Conservation (phyloP, 2,797 vertebrate genomes). For the Danio tinwini region DNA sequence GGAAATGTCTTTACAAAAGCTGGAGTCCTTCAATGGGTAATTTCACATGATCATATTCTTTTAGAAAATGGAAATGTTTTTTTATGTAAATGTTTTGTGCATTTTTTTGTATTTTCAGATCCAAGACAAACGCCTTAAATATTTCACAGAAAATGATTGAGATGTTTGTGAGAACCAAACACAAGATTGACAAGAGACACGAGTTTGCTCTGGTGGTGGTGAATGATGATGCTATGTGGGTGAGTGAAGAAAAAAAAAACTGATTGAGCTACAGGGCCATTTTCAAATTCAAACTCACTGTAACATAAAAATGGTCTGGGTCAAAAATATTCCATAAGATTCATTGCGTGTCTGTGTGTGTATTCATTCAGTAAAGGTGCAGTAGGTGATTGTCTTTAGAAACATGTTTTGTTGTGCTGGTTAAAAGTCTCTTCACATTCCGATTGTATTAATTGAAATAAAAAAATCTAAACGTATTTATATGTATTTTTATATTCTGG, state of each 20-base stretch:
- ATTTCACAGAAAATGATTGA: slow-evolving; percentile 99
- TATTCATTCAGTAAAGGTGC: too few relatives aligned
- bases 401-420: too few relatives aligned
- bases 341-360: too few relatives aligned
- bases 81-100: background rate
- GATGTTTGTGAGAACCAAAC: slow-evolving; percentile 97
- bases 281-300: background rate
- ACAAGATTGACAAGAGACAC: slow-evolving; percentile 94
- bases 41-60: background rate
- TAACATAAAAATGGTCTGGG: too few relatives aligned
- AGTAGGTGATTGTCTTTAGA: too few relatives aligned
- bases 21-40: slow-evolving; percentile 95
- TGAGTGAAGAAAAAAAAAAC: slow-evolving; percentile 67
- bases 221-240: slow-evolving; percentile 93
- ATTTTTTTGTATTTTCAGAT: slow-evolving; percentile 70
- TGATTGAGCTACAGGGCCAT: background rate
- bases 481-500: too few relatives aligned
- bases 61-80: background rate
- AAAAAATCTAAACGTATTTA: too few relatives aligned
- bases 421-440: too few relatives aligned
- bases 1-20: slow-evolving; percentile 92
- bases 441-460: too few relatives aligned
- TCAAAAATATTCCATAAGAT: too few relatives aligned
- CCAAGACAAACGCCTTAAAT: slow-evolving; percentile 92
- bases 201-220: slow-evolving; percentile 95